These are phyloP conservation scores for Montipora capricornis DNA, from an alignment of 64 coral and sea anemone species.

Conservation along the genomic window DNA sequence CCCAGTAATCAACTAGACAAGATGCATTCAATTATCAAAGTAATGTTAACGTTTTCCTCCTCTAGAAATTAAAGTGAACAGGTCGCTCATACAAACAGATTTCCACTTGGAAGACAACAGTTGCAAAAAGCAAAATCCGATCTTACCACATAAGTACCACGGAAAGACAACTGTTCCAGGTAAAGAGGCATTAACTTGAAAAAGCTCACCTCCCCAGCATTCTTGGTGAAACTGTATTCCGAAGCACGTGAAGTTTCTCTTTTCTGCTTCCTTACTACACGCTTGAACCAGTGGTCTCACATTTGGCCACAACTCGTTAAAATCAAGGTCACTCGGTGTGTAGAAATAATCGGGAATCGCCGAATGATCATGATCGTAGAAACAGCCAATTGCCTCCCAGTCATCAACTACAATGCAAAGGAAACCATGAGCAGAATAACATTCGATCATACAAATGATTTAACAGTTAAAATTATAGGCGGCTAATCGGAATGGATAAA, in stretches of 20 bases:
- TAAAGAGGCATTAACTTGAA: no score
- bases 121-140: no score
- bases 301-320: conserved; percentile 24
- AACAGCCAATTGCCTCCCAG: conserved; percentile 11
- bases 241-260: background rate
- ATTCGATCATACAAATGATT: no score
- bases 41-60: no score
- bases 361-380: background rate
- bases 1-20: no score
- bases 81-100: no score
- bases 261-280: background rate
- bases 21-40: no score
- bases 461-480: no score
- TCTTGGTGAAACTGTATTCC: conserved; percentile 33
- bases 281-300: conserved; percentile 17
- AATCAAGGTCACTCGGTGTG: conserved; percentile 6
- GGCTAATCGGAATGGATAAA: no score
- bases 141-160: no score
- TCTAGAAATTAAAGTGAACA: background rate
- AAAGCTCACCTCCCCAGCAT: conserved; percentile 15
- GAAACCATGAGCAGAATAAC: background rate
- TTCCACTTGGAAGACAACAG: no score
- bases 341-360: conserved; percentile 11
- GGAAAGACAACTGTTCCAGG: no score
- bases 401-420: conserved; percentile 1